These are phyloP conservation scores for Tachysurus fulvidraco DNA, from an alignment of 2,113 vertebrate species.

Conservation along the genomic window DNA sequence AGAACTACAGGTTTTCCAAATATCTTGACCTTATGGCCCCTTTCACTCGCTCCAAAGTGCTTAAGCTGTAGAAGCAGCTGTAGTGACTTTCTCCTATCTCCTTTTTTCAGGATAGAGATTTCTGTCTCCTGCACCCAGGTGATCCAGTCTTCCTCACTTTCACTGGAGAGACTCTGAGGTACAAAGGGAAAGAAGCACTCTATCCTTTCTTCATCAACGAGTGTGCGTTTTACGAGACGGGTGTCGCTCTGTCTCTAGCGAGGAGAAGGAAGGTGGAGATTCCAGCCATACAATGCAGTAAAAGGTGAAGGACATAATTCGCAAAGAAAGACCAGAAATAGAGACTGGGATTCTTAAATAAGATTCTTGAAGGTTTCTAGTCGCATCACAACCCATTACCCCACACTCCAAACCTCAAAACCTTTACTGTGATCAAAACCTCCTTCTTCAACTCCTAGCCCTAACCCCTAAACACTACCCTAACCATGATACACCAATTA, in stretches of 20 bases:
- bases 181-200: slow-evolving; percentile 65
- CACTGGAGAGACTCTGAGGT: slow-evolving; percentile 64
- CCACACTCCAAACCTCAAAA: no score
- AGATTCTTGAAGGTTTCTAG: not conserved
- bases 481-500: not conserved
- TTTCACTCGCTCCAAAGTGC: not conserved
- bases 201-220: slow-evolving; percentile 76
- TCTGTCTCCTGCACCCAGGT: slow-evolving; percentile 66
- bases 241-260: slow-evolving; percentile 68
- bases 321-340: not conserved
- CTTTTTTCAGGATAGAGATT: slow-evolving; percentile 71
- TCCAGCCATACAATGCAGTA: slow-evolving; percentile 63
- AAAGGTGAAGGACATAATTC: slow-evolving; percentile 40
- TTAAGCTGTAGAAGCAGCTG: not conserved
- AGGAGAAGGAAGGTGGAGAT: slow-evolving; percentile 59
- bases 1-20: slow-evolving; percentile 68
- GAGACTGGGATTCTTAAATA: not conserved
- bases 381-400: not conserved
- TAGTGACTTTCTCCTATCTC: not conserved
- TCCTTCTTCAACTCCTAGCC: not conserved
- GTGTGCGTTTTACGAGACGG: slow-evolving; percentile 76
- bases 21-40: not conserved
- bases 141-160: slow-evolving; percentile 71
- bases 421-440: not conserved
- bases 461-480: not conserved